Percentiles rank a stretch among this genome's conserved stretches.
These are phyloP conservation scores for Bambusicola thoracicus DNA, from an alignment of 2,113 vertebrate species.

Conservation along the genomic window DNA sequence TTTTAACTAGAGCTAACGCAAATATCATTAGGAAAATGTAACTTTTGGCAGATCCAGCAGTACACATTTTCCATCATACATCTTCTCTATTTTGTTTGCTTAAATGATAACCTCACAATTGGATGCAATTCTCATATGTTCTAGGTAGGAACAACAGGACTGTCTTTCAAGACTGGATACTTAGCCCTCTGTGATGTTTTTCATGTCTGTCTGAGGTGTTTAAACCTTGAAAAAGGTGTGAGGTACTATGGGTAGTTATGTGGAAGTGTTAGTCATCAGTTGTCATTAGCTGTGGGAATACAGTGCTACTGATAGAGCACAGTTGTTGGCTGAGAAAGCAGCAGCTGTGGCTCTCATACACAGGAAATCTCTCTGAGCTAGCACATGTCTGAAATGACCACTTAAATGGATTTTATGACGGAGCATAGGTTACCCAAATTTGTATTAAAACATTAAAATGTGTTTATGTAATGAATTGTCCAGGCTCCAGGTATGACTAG, in stretches of 20 bases:
- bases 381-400: neutral
- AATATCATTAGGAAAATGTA: neutral
- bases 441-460: neutral
- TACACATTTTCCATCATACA: neutral
- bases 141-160: neutral
- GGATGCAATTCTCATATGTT: neutral
- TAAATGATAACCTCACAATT: neutral
- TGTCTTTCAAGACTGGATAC: neutral
- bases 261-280: neutral
- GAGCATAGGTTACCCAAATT: neutral
- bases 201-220: neutral
- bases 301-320: neutral
- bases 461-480: neutral
- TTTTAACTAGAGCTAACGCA: neutral
- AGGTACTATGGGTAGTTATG: neutral
- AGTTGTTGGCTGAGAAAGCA: neutral
- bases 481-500: neutral
- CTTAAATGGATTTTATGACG: neutral
- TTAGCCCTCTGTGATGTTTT: neutral
- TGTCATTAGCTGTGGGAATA: neutral
- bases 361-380: neutral
- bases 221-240: neutral
- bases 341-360: neutral
- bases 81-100: neutral
- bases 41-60: neutral